These are phyloP conservation scores for Sarcophaga caerulescens DNA, from an alignment of 2,888 invertebrate species.

Conservation along the genomic window DNA sequence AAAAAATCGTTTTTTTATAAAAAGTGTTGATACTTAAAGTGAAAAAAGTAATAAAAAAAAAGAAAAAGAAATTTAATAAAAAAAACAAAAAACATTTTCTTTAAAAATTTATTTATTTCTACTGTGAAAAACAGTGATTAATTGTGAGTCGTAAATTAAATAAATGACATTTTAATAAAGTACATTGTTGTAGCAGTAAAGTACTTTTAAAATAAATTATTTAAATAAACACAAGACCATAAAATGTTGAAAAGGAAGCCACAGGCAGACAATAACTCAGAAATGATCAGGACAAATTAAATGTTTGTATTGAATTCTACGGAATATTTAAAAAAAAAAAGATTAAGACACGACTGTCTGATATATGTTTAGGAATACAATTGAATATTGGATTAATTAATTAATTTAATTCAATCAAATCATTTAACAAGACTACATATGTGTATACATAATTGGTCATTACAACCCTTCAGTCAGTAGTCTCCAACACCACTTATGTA, in stretches of 20 bases:
- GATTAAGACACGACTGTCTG: too few species aligned
- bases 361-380: too few species aligned
- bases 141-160: constrained; percentile 36
- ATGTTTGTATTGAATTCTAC: neutral
- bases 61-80: neutral
- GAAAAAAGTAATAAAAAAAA: too few species aligned
- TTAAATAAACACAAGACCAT: neutral
- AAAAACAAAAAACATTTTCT: neutral
- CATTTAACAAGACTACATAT: too few species aligned
- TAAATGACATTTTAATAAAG: constrained; percentile 50
- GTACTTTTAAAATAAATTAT: neutral
- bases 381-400: too few species aligned
- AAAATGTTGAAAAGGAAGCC: neutral
- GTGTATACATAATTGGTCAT: too few species aligned
- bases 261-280: neutral
- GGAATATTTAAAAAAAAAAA: too few species aligned
- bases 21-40: constrained; percentile 10
- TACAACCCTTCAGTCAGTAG: too few species aligned
- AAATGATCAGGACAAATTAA: neutral
- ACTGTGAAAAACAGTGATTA: constrained; percentile 40
- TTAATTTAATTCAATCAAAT: too few species aligned
- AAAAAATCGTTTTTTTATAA: neutral
- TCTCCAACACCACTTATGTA: too few species aligned
- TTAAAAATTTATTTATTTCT: constrained; percentile 32
- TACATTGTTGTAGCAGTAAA: neutral